phyloP scores from a whole-genome alignment of 1,140 invertebrate species.

The Camponotus vicinus region DNA sequence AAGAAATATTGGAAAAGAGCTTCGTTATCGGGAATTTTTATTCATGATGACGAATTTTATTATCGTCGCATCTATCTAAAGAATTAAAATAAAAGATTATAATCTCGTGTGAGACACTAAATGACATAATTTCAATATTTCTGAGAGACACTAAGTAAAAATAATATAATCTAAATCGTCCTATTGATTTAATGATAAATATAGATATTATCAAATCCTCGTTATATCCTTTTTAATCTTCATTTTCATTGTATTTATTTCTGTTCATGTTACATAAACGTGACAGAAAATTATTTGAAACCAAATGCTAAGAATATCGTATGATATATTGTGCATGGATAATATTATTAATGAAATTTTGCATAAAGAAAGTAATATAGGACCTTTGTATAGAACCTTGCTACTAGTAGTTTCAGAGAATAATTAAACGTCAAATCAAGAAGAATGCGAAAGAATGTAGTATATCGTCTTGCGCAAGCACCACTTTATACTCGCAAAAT shows the following conservation, averaged over 20 bases:
- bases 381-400: neutral
- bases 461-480: constrained; percentile 12
- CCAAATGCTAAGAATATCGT: neutral
- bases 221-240: neutral
- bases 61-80: neutral
- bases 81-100: neutral
- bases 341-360: neutral
- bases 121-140: no score
- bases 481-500: constrained; percentile 30
- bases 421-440: neutral
- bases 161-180: no score
- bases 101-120: no score
- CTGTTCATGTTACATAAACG: neutral
- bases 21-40: neutral
- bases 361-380: neutral
- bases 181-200: neutral
- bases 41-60: neutral
- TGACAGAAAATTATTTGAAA: neutral
- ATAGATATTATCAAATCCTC: neutral
- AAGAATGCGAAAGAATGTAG: constrained; percentile 4
- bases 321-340: neutral
- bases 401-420: neutral
- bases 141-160: neutral
- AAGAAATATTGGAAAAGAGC: neutral
- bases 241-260: neutral